Base-by-base conservation (phyloP, 1,140 invertebrate genomes). In the Heliconius nattereri region DNA sequence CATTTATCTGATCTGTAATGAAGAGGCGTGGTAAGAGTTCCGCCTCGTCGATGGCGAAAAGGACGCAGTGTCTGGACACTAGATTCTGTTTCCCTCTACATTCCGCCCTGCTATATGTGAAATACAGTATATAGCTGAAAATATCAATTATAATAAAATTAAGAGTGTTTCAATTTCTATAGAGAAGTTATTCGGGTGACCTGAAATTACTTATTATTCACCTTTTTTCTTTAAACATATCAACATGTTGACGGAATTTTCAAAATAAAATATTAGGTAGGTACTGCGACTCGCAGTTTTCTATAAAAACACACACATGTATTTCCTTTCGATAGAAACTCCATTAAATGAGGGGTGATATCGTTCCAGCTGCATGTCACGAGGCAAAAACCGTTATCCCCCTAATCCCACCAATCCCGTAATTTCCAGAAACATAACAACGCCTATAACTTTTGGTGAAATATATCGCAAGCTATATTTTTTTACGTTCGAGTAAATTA, bases 391-490 rank as follows among this genome's bases (percentile, higher is more conserved):
- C 54, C 19, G 19, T 66, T 26, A 49, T 78, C 45, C 57, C 57
- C 32, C 35, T 74, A 49, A 76, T 70, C 57, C 13, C n/a, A n/a
- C n/a, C 32, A 72, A 40, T 40, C 71, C 71, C 32, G 60, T 23
- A 73, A 78, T 78, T 29, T 13, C 57, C 54, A 49, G 57, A 75
- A 74, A 78, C 52, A 57, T 74, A 72, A 78, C 72, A 37, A 1
- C 37, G 19, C 70, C 45, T 37, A 57, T 37, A 60, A 78, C 60
- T 66, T 45, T 66, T 16, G 11, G 60, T 7, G n/a, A 26, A 66
- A 66, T 66, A 26, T 66, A 66, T 66, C 8, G 26, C 60, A 1
- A 26, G 60, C 54, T 57, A 66, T 66, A 66, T 66, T 26, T 66
- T 66, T 57, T 66, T 66, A 29, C 9, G 26, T 66, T 29, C 23